These are phyloP conservation scores for Rhogogaster chlorosoma DNA, from an alignment of 2,888 invertebrate species.

Conservation along the genomic window DNA sequence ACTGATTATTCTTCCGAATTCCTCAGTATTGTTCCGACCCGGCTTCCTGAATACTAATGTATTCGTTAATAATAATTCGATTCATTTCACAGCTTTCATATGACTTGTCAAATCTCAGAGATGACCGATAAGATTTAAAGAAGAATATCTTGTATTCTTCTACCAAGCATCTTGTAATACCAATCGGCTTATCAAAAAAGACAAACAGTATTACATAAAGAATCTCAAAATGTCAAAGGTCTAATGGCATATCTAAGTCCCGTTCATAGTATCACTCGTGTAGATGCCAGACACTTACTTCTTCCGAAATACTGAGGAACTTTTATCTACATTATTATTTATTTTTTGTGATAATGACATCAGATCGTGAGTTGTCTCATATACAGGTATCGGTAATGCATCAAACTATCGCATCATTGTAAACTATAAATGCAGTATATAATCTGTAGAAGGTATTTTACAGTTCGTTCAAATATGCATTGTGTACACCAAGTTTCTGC, in stretches of 20 bases:
- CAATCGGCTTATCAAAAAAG: background rate
- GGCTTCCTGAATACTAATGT: background rate
- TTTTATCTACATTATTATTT: background rate
- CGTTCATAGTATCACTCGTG: background rate
- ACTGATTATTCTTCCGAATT: background rate
- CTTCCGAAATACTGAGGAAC: background rate
- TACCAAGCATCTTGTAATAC: background rate
- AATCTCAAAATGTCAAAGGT: background rate
- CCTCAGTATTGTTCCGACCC: background rate
- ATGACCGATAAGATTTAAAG: background rate
- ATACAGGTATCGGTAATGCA: background rate
- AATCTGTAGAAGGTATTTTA: background rate
- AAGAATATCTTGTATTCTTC: background rate
- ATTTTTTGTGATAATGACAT: background rate
- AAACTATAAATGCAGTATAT: background rate
- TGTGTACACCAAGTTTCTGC: background rate
- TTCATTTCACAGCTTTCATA: background rate
- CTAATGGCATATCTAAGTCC: background rate
- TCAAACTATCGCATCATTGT: background rate
- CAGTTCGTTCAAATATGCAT: background rate
- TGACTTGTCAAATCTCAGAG: background rate
- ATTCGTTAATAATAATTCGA: background rate
- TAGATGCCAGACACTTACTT: background rate
- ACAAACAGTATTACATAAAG: background rate
- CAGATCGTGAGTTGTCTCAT: background rate